phyloP scores from a whole-genome alignment of 35 echinoderm and acorn worm species.

The Antedon bifida region DNA sequence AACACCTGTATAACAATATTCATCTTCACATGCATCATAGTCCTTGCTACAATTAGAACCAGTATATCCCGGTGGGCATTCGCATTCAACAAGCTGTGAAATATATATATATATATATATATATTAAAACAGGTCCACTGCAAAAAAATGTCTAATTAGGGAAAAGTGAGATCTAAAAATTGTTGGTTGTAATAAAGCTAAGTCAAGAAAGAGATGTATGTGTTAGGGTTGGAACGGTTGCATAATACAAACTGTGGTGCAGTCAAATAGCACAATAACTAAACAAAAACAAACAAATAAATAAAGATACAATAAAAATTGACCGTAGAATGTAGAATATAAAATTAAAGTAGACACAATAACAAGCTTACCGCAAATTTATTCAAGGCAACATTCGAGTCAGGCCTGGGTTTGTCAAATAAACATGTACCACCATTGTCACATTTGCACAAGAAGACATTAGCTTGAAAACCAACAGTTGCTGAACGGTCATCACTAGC shows the following conservation, averaged over 20 bases:
- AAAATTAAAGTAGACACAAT: too few species aligned
- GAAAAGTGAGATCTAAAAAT: background rate
- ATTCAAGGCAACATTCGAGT: slow-evolving; percentile 8
- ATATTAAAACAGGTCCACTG: background rate
- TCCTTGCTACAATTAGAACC: slow-evolving; percentile 24
- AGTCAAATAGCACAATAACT: too few species aligned
- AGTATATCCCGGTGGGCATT: slow-evolving; percentile 17
- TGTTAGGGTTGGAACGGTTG: too few species aligned
- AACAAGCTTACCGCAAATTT: slow-evolving; percentile 44
- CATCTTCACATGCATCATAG: slow-evolving; percentile 39
- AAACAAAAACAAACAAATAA: too few species aligned
- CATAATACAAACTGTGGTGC: too few species aligned
- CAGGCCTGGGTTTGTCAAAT: slow-evolving; percentile 18
- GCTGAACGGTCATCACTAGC: slow-evolving; percentile 29
- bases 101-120: background rate
- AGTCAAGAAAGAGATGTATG: background rate
- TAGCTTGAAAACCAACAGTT: background rate
- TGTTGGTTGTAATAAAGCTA: background rate
- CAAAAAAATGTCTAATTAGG: background rate
- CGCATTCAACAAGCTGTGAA: slow-evolving; percentile 44
- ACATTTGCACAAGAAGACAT: slow-evolving; percentile 38
- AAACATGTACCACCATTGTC: slow-evolving; percentile 27
- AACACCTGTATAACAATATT: slow-evolving; percentile 48
- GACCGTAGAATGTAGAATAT: too few species aligned
- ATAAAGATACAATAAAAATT: too few species aligned